Evolutionary conservation across 2,113 vertebrate genomes (phyloP).

Genomic region (Tychaedon coryphoeus): DNA sequence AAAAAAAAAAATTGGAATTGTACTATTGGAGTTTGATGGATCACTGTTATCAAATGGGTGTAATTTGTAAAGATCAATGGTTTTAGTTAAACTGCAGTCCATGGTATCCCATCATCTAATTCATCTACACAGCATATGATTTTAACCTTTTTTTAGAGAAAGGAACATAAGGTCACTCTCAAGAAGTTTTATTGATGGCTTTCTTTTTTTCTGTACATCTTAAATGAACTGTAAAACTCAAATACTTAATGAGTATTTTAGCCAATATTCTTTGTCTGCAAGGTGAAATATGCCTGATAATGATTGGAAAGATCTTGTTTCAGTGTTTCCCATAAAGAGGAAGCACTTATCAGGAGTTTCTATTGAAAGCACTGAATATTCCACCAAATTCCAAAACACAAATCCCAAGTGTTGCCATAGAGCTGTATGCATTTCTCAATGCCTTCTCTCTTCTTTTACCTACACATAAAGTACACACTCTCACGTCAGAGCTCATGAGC

Average conservation of each 20-base stretch:
- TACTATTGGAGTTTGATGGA: conserved; percentile 58
- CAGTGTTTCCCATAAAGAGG: not conserved
- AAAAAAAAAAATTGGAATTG: conserved; percentile 18
- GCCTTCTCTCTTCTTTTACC: not conserved
- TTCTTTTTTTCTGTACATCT: not conserved
- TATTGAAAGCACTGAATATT: not conserved
- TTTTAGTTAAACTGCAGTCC: conserved; percentile 55
- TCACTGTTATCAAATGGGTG: conserved; percentile 50
- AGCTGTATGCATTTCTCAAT: not conserved
- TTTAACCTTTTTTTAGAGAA: conserved; percentile 38
- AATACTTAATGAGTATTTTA: conserved; percentile 33
- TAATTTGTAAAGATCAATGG: conserved; percentile 73
- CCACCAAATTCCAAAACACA: not conserved
- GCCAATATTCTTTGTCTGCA: not conserved
- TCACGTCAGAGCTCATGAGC: not conserved
- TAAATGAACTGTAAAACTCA: conserved; percentile 39
- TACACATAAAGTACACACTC: not conserved
- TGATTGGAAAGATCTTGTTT: not conserved
- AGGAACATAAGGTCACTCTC: conserved; percentile 11
- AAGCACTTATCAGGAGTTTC: not conserved
- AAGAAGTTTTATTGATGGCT: conserved; percentile 17
- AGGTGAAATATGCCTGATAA: conserved; percentile 44
- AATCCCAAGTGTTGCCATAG: not conserved
- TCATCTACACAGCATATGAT: conserved; percentile 32
- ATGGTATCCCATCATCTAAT: conserved; percentile 32